A percentile compares a stretch with the other conserved stretches of the same genome.
Conservation (phyloP, 1,140 invertebrate genomes). For the Thaumetopoea pityocampa region DNA sequence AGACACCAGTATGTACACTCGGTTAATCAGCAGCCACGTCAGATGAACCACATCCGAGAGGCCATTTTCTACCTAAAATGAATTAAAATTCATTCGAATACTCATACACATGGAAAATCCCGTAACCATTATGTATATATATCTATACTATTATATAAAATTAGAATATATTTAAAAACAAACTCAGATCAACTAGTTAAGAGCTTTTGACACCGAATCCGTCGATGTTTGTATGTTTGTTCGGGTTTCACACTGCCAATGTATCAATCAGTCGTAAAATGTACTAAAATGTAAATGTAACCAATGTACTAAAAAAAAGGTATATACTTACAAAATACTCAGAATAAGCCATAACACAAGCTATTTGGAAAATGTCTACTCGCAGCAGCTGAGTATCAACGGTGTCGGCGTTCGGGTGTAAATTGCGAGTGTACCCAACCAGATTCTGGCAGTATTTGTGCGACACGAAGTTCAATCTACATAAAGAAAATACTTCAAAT, state of each 20-base stretch:
- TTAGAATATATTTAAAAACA: too few species aligned
- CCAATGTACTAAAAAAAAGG: background rate
- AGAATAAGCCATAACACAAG: constrained; percentile 63
- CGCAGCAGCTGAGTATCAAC: constrained; percentile 38
- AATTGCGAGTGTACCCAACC: constrained; percentile 48
- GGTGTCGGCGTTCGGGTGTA: constrained; percentile 39
- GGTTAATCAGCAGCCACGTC: constrained; percentile 86
- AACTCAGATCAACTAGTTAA: too few species aligned
- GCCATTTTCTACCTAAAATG: constrained; percentile 75
- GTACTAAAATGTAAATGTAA: too few species aligned
- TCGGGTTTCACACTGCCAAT: too few species aligned
- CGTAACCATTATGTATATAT: too few species aligned
- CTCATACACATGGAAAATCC: too few species aligned
- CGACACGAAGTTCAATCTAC: constrained; percentile 62
- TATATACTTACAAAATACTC: constrained; percentile 68
- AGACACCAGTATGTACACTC: constrained; percentile 81
- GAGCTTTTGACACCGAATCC: too few species aligned
- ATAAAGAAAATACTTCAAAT: constrained; percentile 6
- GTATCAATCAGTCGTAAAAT: too few species aligned
- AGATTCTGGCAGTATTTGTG: constrained; percentile 70
- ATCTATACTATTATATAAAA: too few species aligned
- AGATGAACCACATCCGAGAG: constrained; percentile 84
- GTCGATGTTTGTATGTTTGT: too few species aligned
- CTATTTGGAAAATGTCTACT: constrained; percentile 51
- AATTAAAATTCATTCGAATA: too few species aligned